These are phyloP conservation scores for Ibycter americanus DNA, from an alignment of 2,797 vertebrate genomes.

Conservation along the genomic window DNA sequence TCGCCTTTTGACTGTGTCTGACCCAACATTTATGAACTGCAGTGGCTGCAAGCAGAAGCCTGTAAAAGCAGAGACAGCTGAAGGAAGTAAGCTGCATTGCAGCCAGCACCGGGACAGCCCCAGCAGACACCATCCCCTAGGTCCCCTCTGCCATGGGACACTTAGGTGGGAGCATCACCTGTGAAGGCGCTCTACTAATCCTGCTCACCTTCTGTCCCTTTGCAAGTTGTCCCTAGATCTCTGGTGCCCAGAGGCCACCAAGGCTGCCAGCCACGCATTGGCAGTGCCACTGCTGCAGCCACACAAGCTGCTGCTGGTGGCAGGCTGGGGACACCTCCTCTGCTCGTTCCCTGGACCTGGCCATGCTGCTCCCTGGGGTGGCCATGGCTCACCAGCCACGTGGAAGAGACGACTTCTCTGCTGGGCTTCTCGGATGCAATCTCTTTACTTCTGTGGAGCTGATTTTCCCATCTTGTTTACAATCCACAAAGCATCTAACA, in stretches of 20 bases:
- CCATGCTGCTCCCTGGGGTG: too few species aligned
- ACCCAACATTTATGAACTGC: accelerated
- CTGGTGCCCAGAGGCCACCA: not conserved
- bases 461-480: not conserved
- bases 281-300: not conserved
- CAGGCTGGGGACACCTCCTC: not conserved
- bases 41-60: not conserved
- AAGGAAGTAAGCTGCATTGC: accelerated
- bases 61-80: not conserved
- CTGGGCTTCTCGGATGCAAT: accelerated
- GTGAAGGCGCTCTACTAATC: not conserved
- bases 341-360: accelerated
- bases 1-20: not conserved
- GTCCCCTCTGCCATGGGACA: not conserved
- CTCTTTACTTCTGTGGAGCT: not conserved
- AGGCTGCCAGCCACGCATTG: accelerated
- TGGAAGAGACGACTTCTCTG: not conserved
- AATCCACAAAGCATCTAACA: accelerated
- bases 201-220: not conserved
- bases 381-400: too few species aligned
- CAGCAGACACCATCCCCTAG: not conserved
- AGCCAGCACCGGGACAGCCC: not conserved
- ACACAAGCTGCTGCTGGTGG: not conserved
- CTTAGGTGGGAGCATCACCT: not conserved
- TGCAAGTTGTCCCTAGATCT: not conserved